Conservation (phyloP, 1,140 invertebrate species). For the Gonioctena quinquepunctata region DNA sequence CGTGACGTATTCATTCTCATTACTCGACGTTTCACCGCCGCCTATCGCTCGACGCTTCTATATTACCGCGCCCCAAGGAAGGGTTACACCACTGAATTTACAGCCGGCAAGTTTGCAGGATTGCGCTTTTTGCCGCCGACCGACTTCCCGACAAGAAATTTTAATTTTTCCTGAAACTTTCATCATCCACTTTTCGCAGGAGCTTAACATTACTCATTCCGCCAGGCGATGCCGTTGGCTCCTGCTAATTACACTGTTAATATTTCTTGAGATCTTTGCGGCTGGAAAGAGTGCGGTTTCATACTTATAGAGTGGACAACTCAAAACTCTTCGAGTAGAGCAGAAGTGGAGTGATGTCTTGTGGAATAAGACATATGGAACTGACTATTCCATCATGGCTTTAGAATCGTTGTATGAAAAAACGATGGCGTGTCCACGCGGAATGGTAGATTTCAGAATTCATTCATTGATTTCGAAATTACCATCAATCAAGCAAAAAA, state of each 20-base stretch:
- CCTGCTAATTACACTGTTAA: slow-evolving; percentile 7
- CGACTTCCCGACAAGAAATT: slow-evolving; percentile 15
- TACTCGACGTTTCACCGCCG: slow-evolving; percentile 50
- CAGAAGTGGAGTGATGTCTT: no score
- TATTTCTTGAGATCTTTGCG: background rate
- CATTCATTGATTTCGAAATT: no score
- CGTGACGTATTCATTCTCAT: slow-evolving; percentile 54
- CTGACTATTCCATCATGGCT: no score
- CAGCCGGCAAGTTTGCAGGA: slow-evolving; percentile 17
- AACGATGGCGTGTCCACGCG: no score
- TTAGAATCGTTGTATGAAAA: no score
- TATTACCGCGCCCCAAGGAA: slow-evolving; percentile 39
- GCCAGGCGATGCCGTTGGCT: background rate
- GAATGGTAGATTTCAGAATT: no score
- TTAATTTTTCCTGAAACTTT: slow-evolving; percentile 22
- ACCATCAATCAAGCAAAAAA: no score
- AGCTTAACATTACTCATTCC: slow-evolving; percentile 17
- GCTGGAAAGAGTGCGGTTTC: background rate
- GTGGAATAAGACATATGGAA: no score
- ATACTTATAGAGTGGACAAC: no score
- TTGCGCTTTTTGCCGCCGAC: slow-evolving; percentile 12
- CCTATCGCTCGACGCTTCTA: slow-evolving; percentile 34
- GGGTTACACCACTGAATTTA: slow-evolving; percentile 27
- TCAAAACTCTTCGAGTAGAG: no score
- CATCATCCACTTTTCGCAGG: slow-evolving; percentile 16